These are phyloP conservation scores for Sphyrna mokarran DNA, from an alignment of 2,113 vertebrate genomes.

Conservation along the genomic window DNA sequence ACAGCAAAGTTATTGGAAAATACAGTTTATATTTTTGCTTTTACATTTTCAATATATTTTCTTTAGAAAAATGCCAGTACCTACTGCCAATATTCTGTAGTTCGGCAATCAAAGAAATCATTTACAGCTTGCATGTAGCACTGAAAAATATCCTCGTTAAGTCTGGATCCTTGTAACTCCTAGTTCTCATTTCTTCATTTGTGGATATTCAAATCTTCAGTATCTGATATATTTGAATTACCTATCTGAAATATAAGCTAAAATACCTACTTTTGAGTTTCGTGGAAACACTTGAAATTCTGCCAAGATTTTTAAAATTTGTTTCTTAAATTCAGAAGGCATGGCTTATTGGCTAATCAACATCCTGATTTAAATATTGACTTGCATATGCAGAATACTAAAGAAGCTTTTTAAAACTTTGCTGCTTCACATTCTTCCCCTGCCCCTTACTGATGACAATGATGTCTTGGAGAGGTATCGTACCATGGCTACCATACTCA, in stretches of 20 bases:
- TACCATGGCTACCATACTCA: background rate
- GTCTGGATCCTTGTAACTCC: background rate
- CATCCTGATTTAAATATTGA: background rate
- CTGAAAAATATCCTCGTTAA: background rate
- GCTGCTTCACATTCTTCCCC: background rate
- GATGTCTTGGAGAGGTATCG: background rate
- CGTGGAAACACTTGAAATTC: background rate
- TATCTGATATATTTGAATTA: background rate
- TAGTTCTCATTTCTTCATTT: background rate
- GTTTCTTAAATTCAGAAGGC: background rate
- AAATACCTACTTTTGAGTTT: background rate
- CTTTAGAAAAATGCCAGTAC: background rate
- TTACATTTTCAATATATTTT: background rate
- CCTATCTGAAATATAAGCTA: background rate
- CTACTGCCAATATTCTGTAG: background rate
- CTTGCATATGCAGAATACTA: background rate
- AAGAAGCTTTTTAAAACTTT: background rate
- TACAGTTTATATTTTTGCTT: background rate
- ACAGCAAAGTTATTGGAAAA: background rate
- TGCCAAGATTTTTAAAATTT: background rate
- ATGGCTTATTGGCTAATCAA: background rate
- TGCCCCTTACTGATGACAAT: background rate
- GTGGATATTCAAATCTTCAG: background rate
- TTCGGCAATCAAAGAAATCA: background rate
- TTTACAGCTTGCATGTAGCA: background rate